Evolutionary conservation across 2,113 vertebrate genomes (phyloP), one percentile per base, ranked within the genome.

Genomic region (Cnemophilus loriae): DNA sequence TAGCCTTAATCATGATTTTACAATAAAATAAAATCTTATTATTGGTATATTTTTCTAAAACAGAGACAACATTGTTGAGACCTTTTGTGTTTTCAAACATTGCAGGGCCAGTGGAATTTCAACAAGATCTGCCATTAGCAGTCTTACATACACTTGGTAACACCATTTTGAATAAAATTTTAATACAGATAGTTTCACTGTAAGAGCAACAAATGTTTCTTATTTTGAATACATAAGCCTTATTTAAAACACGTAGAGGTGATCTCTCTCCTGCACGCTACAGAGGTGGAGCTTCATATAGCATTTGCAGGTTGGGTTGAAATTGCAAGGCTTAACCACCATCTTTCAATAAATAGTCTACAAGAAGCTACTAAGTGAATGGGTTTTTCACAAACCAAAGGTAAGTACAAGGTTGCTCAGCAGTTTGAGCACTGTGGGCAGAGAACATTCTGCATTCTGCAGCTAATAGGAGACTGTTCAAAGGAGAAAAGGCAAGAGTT

Each of bases 231-330:
- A 56, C 1, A 1, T 47, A 55, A 28, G 30, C 52, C 23, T 73
- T 57, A 44, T 10, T 30, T 82, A 35, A 75, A 90, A 61, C 4
- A 39, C 3, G 7, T 33, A 35, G 28, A 2, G 1, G 26, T 32
- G 41, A 89, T 57, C 22, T 37, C 67, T 60, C 44, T 77, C n/a
- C 87, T n/a, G 16, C 42, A 19, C 49, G 18, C 23, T 90, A 16
- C 1, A 1, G 9, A 87, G 24, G 7, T 9, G 44, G 22, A 20
- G 61, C 23, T 90, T 89, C 1, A 0, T 32, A 5, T 0, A 19
- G 21, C 3, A 27, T 70, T 84, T 67, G 42, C 35, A 53, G 44
- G 16, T 9, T 78, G 73, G 24, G 47, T 55, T 94, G 75, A 64
- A 93, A 71, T 41, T 81, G 32, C 49, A n/a, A 60, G 47, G 53